Percentiles rank a stretch among this genome's conserved stretches.
phyloP scores from a whole-genome alignment of 1,140 invertebrate genomes.

The Apis cerana region DNA sequence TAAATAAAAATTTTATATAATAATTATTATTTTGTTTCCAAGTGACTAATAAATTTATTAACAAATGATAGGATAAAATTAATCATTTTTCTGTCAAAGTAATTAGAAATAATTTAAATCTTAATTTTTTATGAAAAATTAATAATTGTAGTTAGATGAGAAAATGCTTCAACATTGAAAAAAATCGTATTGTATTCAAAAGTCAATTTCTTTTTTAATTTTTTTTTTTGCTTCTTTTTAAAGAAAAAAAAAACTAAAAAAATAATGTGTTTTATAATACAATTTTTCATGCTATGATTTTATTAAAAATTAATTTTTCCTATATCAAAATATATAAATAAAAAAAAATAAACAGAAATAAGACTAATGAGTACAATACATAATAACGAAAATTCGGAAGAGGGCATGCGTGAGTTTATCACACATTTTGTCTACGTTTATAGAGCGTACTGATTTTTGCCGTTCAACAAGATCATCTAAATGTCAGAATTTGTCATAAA shows the following conservation, averaged over 20 bases:
- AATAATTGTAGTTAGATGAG: constrained; percentile 60
- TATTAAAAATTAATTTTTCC: constrained; percentile 28
- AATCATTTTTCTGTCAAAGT: constrained; percentile 49
- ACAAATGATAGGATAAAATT: constrained; percentile 49
- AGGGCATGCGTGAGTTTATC: constrained; percentile 61
- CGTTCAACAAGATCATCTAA: constrained; percentile 66
- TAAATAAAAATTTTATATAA: constrained; percentile 30
- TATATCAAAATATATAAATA: constrained; percentile 25
- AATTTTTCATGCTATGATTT: neutral
- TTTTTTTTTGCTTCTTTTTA: neutral
- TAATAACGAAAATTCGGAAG: constrained; percentile 71
- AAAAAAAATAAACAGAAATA: neutral
- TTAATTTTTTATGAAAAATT: constrained; percentile 57
- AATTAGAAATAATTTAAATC: constrained; percentile 16
- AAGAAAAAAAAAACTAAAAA: neutral
- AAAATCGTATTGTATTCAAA: constrained; percentile 66
- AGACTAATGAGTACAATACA: constrained; percentile 56
- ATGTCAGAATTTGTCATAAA: constrained; percentile 66
- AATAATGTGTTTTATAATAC: neutral
- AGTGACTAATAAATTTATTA: constrained; percentile 45
- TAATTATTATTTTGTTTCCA: constrained; percentile 28
- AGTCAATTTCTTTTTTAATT: constrained; percentile 47
- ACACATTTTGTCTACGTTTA: constrained; percentile 69
- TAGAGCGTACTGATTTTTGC: constrained; percentile 76
- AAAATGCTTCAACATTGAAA: constrained; percentile 65